phyloP scores from a whole-genome alignment of 2,113 vertebrate species.

The Xiphophorus couchianus region DNA sequence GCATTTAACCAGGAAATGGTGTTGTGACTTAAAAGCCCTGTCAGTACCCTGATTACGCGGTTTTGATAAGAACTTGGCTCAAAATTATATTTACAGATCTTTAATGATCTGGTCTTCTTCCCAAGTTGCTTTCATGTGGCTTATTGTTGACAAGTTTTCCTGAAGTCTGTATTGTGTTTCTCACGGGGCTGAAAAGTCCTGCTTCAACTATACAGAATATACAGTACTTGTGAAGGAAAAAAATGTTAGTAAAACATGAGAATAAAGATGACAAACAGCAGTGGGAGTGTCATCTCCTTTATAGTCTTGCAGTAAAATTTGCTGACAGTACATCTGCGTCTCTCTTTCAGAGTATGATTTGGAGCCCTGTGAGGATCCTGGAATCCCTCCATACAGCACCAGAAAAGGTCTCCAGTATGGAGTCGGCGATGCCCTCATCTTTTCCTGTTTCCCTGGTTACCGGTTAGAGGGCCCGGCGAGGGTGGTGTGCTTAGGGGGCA shows the following conservation, averaged over 20 bases:
- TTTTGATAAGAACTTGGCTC: not conserved
- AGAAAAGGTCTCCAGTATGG: conserved; percentile 94
- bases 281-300: not conserved
- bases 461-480: conserved; percentile 91
- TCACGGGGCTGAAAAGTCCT: not conserved
- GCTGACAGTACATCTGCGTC: not conserved
- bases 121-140: not conserved
- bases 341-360: conserved; percentile 88
- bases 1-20: not conserved
- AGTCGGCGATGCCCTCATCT: conserved; percentile 90
- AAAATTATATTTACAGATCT: not conserved
- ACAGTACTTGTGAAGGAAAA: not conserved
- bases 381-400: conserved; percentile 92
- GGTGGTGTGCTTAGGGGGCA: conserved; percentile 96
- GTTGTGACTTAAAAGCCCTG: not conserved
- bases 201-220: not conserved
- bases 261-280: not conserved
- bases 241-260: not conserved
- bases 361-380: conserved; percentile 95
- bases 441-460: conserved; percentile 98
- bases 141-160: no score
- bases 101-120: not conserved
- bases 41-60: not conserved
- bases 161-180: no score
- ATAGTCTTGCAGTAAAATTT: not conserved